Conservation (phyloP, 2,797 vertebrate genomes). For the Myripristis jacobus region DNA sequence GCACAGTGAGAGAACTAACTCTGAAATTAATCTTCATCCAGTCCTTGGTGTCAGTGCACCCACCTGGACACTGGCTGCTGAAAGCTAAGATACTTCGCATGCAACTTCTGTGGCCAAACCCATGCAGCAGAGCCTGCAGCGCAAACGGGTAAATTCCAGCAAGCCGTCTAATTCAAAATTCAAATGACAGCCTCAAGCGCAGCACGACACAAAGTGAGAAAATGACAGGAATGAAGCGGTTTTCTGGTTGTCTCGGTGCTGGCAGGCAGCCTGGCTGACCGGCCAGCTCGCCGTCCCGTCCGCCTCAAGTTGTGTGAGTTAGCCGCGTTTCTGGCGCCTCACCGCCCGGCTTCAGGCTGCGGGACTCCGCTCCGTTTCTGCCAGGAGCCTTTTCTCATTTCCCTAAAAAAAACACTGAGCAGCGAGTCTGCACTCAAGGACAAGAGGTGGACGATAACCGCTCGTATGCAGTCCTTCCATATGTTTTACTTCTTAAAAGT, state of each 20-base stretch:
- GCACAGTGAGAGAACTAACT: too few relatives aligned
- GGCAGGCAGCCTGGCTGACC: not conserved
- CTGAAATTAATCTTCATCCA: too few relatives aligned
- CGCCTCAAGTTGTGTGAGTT: conserved; percentile 35
- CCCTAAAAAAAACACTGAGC: too few relatives aligned
- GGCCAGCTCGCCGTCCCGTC: not conserved
- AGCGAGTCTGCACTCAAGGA: rapidly evolving
- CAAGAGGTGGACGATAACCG: rapidly evolving
- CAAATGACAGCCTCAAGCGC: too few relatives aligned
- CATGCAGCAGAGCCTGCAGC: too few relatives aligned
- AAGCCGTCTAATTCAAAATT: too few relatives aligned
- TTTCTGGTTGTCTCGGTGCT: not conserved
- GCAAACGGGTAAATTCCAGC: too few relatives aligned
- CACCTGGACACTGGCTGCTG: too few relatives aligned
- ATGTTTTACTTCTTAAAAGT: not conserved
- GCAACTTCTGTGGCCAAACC: too few relatives aligned
- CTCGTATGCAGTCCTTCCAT: not conserved
- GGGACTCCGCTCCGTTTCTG: rapidly evolving
- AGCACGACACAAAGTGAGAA: rapidly evolving
- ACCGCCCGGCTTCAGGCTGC: conserved; percentile 14
- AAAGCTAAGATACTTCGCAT: too few relatives aligned
- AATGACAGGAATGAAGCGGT: not conserved
- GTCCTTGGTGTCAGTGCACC: too few relatives aligned
- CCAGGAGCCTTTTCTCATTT: not conserved
- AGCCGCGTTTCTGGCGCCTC: conserved; percentile 73